Evolutionary conservation across 2,113 vertebrate genomes (phyloP).

Genomic region (Rhineura floridana): DNA sequence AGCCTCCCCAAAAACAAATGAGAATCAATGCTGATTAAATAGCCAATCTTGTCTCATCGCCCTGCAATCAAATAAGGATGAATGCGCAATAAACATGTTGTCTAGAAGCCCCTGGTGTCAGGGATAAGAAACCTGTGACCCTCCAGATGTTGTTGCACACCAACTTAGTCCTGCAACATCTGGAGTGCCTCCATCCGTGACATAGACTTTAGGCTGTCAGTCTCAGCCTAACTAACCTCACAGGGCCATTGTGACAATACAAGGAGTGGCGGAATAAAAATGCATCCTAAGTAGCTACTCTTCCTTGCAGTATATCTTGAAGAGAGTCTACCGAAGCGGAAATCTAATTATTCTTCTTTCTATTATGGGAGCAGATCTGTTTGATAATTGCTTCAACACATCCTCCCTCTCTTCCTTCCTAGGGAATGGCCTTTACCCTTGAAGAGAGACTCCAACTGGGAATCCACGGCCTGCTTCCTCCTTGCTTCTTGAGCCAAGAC

Average conservation of each 20-base stretch:
- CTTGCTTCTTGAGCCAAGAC: conserved; percentile 95
- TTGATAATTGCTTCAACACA: background rate
- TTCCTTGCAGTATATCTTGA: background rate
- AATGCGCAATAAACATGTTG: too few species aligned
- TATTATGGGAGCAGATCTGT: background rate
- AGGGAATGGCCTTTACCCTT: conserved; percentile 98
- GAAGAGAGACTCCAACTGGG: conserved; percentile 94
- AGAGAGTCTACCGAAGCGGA: background rate
- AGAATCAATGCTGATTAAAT: too few species aligned
- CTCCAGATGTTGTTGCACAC: too few species aligned
- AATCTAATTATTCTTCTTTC: background rate
- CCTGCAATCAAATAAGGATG: too few species aligned
- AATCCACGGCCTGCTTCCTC: conserved; percentile 95
- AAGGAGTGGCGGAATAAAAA: background rate
- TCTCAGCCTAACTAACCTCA: background rate
- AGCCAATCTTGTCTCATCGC: too few species aligned
- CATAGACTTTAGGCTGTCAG: too few species aligned
- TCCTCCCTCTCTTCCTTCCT: conserved; percentile 45
- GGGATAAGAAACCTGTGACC: too few species aligned
- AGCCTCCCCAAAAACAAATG: too few species aligned
- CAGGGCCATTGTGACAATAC: background rate
- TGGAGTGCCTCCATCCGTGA: too few species aligned
- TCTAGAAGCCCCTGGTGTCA: too few species aligned
- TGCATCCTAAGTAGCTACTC: background rate
- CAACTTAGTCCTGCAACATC: too few species aligned